phyloP scores from a whole-genome alignment of 1,140 invertebrate genomes.

The Zaprionus africanus region DNA sequence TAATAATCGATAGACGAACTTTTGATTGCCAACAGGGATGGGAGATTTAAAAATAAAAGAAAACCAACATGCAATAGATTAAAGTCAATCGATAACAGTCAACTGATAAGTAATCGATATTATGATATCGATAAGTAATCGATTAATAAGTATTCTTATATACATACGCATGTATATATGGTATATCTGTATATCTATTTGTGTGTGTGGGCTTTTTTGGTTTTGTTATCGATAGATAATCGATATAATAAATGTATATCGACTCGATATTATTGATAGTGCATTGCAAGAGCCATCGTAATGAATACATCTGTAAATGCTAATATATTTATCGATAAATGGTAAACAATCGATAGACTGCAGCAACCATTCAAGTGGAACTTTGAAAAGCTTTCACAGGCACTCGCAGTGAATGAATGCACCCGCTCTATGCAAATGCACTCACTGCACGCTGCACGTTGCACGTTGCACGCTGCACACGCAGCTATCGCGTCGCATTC shows the following conservation, averaged over 20 bases:
- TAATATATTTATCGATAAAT: not conserved
- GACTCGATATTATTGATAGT: too few species aligned
- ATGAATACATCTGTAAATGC: not conserved
- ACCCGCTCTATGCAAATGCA: not conserved
- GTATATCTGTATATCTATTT: too few species aligned
- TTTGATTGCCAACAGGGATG: too few species aligned
- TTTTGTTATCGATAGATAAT: too few species aligned
- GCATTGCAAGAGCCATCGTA: too few species aligned
- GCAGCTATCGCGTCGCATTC: conserved; percentile 19
- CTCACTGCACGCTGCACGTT: not conserved
- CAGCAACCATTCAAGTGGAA: not conserved
- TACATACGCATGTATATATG: too few species aligned
- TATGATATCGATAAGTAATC: not conserved
- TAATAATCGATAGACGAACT: not conserved
- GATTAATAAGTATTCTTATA: too few species aligned
- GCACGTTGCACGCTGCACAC: not conserved
- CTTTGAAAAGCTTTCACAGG: not conserved
- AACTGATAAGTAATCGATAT: not conserved
- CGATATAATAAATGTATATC: too few species aligned
- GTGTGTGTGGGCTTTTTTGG: too few species aligned
- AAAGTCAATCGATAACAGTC: too few species aligned
- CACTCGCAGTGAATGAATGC: not conserved
- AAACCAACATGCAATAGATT: not conserved
- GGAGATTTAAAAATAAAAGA: too few species aligned
- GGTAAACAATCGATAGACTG: not conserved